These are phyloP conservation scores for Aricia artaxerxes DNA, from an alignment of 2,888 invertebrate species.

Conservation along the genomic window DNA sequence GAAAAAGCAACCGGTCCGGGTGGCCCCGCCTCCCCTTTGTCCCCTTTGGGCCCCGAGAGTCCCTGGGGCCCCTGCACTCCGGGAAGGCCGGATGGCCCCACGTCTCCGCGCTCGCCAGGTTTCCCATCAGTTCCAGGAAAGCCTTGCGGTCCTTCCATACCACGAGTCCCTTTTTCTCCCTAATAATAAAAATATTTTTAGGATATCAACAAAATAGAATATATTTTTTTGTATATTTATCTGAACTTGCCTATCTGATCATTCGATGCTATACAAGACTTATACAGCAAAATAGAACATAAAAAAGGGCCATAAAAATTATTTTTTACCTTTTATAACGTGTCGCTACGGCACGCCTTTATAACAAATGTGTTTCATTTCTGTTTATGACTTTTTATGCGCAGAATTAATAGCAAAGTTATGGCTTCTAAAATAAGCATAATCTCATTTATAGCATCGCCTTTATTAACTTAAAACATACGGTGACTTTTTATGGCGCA, in stretches of 20 bases:
- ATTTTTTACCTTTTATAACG: constrained; percentile 16
- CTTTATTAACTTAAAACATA: constrained; percentile 8
- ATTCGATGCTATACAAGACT: no score
- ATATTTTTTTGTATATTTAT: not conserved
- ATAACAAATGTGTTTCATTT: constrained; percentile 28
- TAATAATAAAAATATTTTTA: constrained; percentile 41
- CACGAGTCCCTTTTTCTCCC: constrained; percentile 84
- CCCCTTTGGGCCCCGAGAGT: constrained; percentile 83
- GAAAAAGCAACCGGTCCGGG: constrained; percentile 83
- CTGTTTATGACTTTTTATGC: constrained; percentile 28
- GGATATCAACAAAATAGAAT: not conserved
- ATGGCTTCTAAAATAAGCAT: constrained; percentile 15
- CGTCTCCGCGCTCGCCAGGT: constrained; percentile 84
- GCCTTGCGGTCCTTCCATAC: constrained; percentile 83
- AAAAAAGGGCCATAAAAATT: constrained; percentile 29
- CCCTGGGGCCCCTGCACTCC: constrained; percentile 86
- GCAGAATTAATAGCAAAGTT: constrained; percentile 27
- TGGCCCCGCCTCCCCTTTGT: constrained; percentile 86
- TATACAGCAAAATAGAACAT: not conserved
- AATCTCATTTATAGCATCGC: not conserved
- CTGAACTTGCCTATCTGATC: no score
- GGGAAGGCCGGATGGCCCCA: constrained; percentile 85
- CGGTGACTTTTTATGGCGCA: not conserved
- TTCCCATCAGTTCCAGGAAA: constrained; percentile 84
- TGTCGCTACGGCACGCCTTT: constrained; percentile 5